A percentile compares a stretch with the other conserved stretches of the same genome.
phyloP scores from a whole-genome alignment of 2,113 vertebrate genomes.

The Odontesthes bonariensis region DNA sequence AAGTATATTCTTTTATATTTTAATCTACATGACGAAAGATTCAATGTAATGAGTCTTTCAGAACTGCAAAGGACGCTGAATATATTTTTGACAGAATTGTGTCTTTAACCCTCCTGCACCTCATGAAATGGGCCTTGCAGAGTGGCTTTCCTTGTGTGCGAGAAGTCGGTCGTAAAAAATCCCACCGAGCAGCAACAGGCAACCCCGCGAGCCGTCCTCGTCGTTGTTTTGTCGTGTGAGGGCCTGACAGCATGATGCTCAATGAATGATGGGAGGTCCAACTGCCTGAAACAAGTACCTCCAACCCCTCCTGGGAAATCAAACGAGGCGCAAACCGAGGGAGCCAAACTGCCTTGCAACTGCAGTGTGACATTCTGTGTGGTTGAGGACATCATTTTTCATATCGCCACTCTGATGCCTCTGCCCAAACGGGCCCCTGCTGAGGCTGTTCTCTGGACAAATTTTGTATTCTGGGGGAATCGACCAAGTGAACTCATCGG shows the following conservation, averaged over 20 bases:
- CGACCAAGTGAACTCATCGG: constrained; percentile 23
- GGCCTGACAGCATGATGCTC: constrained; percentile 40
- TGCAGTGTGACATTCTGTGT: constrained; percentile 53
- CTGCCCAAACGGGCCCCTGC: constrained; percentile 7
- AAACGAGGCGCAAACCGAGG: constrained; percentile 63
- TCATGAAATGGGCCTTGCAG: background rate
- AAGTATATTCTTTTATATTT: too few relatives aligned
- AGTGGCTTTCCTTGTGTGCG: background rate
- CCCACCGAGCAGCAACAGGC: constrained; percentile 6
- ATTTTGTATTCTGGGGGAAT: constrained; percentile 20
- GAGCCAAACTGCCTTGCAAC: constrained; percentile 51
- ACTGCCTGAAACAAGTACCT: constrained; percentile 55
- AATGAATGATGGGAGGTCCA: constrained; percentile 60
- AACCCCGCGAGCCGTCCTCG: constrained; percentile 3
- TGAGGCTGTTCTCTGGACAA: constrained; percentile 28
- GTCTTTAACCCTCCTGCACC: background rate
- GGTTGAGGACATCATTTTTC: constrained; percentile 68
- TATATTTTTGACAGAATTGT: background rate
- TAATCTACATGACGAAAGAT: too few relatives aligned
- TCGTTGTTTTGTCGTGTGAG: constrained; percentile 43
- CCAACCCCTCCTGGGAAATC: constrained; percentile 77
- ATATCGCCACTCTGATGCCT: constrained; percentile 15
- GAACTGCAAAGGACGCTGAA: too few relatives aligned
- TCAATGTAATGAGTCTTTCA: too few relatives aligned
- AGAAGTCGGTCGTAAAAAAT: constrained; percentile 24